phyloP scores from a whole-genome alignment of 1,140 invertebrate species.

The Ditylenchus dipsaci region DNA sequence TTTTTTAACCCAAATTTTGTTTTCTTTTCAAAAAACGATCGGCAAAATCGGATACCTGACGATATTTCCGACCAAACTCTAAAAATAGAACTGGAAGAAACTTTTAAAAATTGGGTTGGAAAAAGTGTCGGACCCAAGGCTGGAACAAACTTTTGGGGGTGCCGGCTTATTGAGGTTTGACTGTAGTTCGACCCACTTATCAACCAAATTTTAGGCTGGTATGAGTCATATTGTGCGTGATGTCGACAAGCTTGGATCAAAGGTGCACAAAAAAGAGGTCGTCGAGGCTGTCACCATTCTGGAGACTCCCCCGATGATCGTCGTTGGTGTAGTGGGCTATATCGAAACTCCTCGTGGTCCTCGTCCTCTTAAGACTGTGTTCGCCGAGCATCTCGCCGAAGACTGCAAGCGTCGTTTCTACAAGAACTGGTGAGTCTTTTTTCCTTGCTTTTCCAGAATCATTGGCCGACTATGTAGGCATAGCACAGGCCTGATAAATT shows the following conservation, averaged over 20 bases:
- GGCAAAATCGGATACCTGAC: too few relatives aligned
- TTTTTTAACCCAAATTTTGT: too few relatives aligned
- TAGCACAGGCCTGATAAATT: neutral
- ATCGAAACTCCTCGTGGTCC: conserved; percentile 96
- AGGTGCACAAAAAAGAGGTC: conserved; percentile 99
- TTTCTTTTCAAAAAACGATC: too few relatives aligned
- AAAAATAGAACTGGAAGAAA: too few relatives aligned
- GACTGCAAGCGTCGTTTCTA: conserved; percentile 96
- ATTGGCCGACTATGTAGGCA: neutral
- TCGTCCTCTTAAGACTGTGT: conserved; percentile 86
- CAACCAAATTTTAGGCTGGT: neutral
- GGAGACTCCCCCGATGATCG: conserved; percentile 94
- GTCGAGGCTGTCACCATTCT: conserved; percentile 97
- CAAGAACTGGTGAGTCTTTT: conserved; percentile 88
- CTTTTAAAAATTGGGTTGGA: too few relatives aligned
- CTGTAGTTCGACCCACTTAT: too few relatives aligned
- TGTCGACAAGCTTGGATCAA: conserved; percentile 91
- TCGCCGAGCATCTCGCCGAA: conserved; percentile 96
- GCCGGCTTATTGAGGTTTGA: too few relatives aligned
- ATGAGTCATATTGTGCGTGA: conserved; percentile 91
- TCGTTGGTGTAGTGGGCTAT: conserved; percentile 95
- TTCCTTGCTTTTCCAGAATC: neutral
- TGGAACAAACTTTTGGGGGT: too few relatives aligned
- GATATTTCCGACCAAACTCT: too few relatives aligned
- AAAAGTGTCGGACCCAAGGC: too few relatives aligned